Conservation (phyloP, 2,888 invertebrate genomes). For the Calameuta idolon region DNA sequence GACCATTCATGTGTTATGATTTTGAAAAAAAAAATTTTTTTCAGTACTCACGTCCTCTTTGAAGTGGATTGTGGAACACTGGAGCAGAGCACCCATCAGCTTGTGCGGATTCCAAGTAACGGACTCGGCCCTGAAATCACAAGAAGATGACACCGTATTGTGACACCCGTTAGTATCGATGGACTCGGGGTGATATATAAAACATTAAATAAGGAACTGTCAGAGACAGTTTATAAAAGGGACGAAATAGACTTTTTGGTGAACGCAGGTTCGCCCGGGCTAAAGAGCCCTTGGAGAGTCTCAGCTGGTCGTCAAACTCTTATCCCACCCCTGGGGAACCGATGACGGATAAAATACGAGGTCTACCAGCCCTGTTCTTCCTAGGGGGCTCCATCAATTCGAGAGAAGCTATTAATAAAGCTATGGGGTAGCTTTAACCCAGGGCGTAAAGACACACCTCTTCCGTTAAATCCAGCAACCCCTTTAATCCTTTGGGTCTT, state of each 20-base stretch:
- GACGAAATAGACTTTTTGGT: constrained; percentile 8
- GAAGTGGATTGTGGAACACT: constrained; percentile 98
- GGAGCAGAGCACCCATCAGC: constrained; percentile 95
- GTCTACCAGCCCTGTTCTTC: constrained; percentile 30
- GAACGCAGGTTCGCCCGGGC: constrained; percentile 15
- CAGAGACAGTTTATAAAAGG: constrained; percentile 5
- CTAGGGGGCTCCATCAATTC: constrained; percentile 59
- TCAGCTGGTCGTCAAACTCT: constrained; percentile 59
- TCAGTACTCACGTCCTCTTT: constrained; percentile 87
- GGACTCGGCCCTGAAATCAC: constrained; percentile 84
- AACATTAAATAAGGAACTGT: neutral
- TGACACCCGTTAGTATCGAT: neutral
- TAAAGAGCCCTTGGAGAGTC: constrained; percentile 17
- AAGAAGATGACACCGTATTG: neutral
- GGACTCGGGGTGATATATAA: neutral
- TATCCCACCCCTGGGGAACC: constrained; percentile 44
- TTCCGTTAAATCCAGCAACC: constrained; percentile 50
- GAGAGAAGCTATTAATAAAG: constrained; percentile 62
- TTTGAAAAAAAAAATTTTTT: neutral
- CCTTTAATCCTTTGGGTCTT: constrained; percentile 39
- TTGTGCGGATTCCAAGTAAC: constrained; percentile 99
- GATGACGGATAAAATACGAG: constrained; percentile 57
- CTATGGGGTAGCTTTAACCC: constrained; percentile 56
- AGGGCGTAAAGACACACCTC: constrained; percentile 42
- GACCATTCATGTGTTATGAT: neutral